A percentile compares a stretch with the other conserved stretches of the same genome.
phyloP scores from a whole-genome alignment of 2,113 vertebrate species.

The Oncorhynchus mykiss region DNA sequence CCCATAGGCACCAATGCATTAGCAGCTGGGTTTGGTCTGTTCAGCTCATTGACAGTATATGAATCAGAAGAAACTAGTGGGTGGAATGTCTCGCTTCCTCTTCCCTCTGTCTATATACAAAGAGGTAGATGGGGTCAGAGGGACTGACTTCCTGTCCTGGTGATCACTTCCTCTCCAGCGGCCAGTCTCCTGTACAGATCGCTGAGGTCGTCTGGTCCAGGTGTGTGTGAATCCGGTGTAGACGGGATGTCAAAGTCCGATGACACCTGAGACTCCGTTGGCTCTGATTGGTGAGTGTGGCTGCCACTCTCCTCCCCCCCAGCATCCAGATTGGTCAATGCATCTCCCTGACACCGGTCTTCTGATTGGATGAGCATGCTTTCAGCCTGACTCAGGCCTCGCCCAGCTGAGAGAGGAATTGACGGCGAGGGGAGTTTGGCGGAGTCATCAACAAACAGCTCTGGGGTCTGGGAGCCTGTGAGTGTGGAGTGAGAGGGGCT shows the following conservation, averaged over 20 bases:
- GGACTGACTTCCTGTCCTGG: slow-evolving; percentile 41
- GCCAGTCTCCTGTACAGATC: slow-evolving; percentile 81
- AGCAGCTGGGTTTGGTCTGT: no score
- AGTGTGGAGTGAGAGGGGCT: slow-evolving; percentile 57
- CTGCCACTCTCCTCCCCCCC: neutral
- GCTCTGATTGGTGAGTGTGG: slow-evolving; percentile 25
- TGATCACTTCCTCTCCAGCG: slow-evolving; percentile 74
- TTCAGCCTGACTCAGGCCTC: slow-evolving; percentile 78
- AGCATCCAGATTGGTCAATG: neutral
- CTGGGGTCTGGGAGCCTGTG: slow-evolving; percentile 76
- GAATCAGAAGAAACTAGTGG: no score
- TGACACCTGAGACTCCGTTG: slow-evolving; percentile 77
- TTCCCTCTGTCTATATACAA: slow-evolving; percentile 18
- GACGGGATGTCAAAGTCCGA: slow-evolving; percentile 88
- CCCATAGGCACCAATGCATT: no score
- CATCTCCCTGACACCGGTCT: slow-evolving; percentile 48
- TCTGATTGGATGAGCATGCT: slow-evolving; percentile 79
- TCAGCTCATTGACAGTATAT: no score
- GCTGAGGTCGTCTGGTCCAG: slow-evolving; percentile 73
- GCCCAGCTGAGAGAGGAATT: slow-evolving; percentile 78
- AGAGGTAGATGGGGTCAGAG: neutral
- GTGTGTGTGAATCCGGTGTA: slow-evolving; percentile 80
- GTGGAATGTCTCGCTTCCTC: slow-evolving; percentile 13
- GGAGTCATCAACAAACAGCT: slow-evolving; percentile 79
- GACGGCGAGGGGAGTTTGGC: slow-evolving; percentile 82